A percentile compares a stretch with the other conserved stretches of the same genome.
Evolutionary conservation across 2,888 invertebrate species (phyloP).

Genomic region (Leucophenga maculata): DNA sequence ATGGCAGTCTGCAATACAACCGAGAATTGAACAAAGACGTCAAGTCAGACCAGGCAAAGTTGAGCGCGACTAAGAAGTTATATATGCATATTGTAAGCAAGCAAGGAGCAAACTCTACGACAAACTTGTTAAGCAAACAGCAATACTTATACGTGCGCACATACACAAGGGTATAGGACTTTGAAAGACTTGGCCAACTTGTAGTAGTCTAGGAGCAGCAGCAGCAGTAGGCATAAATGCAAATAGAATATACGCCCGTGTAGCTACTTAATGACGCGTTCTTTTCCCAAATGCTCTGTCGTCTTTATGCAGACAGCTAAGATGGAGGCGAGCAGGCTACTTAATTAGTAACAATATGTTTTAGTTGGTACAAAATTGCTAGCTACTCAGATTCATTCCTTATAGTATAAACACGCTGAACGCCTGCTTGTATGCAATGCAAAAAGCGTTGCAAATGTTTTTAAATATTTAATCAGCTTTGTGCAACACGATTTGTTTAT

Average conservation of each 20-base stretch:
- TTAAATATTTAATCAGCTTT: conserved; percentile 62
- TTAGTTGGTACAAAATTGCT: neutral
- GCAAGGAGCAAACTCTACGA: conserved; percentile 51
- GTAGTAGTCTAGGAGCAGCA: too few relatives aligned
- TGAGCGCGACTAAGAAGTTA: neutral
- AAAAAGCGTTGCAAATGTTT: neutral
- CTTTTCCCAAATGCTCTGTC: neutral
- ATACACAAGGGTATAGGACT: conserved; percentile 17
- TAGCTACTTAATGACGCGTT: conserved; percentile 5
- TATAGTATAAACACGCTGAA: neutral
- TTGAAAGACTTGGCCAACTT: neutral
- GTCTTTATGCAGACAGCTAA: neutral
- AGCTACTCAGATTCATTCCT: neutral
- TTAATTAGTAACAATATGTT: conserved; percentile 21
- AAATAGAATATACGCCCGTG: conserved; percentile 9
- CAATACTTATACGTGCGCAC: conserved; percentile 38
- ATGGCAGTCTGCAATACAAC: too few relatives aligned
- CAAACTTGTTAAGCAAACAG: conserved; percentile 59
- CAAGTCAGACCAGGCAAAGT: neutral
- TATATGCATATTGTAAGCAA: neutral
- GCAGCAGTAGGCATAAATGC: conserved; percentile 3
- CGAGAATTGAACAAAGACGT: neutral
- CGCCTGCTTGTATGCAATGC: neutral
- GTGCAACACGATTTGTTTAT: conserved; percentile 58
- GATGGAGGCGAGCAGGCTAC: neutral